phyloP scores from a whole-genome alignment of 2,888 invertebrate species.

The Resseliella maxima region DNA sequence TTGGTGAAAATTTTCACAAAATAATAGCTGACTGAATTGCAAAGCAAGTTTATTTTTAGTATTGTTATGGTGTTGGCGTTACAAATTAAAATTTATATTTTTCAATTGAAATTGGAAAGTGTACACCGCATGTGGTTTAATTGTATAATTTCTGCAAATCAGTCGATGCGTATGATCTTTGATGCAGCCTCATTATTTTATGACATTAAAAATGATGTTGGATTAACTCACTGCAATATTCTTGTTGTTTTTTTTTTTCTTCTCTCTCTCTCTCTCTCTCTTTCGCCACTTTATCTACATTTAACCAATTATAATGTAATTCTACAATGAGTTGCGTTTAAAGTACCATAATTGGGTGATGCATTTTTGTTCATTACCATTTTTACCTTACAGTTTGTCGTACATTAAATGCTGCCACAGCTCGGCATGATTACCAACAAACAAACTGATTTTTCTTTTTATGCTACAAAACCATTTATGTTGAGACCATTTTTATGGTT shows the following conservation, averaged over 20 bases:
- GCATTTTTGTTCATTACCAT: not conserved
- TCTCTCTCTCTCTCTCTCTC: no score
- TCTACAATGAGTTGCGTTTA: not conserved
- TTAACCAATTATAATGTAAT: conserved; percentile 44
- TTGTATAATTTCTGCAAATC: not conserved
- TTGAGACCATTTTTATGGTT: not conserved
- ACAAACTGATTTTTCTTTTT: not conserved
- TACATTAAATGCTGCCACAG: not conserved
- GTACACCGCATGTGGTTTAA: not conserved
- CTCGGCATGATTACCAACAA: not conserved
- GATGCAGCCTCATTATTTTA: conserved; percentile 27
- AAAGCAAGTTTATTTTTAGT: no score
- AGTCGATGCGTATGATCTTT: not conserved
- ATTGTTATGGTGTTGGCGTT: not conserved
- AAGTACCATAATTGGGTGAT: conserved; percentile 24
- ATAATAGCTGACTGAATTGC: no score
- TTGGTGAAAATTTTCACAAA: no score
- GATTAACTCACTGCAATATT: no score
- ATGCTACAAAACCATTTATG: not conserved
- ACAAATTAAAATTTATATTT: conserved; percentile 22
- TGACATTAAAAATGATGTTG: conserved; percentile 14
- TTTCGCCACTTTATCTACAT: conserved; percentile 30
- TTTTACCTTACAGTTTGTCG: not conserved
- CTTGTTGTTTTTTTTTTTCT: conserved; percentile 17
- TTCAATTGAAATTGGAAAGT: conserved; percentile 1